A percentile compares a stretch with the other conserved stretches of the same genome.
Conservation (phyloP, 2,888 invertebrate species). For the Lampropteryx suffumata region DNA sequence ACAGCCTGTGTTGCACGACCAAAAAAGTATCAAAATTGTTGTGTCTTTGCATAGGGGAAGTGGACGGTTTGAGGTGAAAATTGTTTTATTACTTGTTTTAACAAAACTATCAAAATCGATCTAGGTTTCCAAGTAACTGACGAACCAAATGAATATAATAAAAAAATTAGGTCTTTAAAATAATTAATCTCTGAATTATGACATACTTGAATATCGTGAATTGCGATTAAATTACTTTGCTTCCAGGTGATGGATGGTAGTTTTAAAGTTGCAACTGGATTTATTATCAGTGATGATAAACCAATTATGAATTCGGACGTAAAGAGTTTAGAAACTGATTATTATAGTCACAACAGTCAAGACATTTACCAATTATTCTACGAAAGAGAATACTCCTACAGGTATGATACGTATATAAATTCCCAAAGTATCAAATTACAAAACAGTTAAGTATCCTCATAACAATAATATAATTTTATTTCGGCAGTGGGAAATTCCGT, state of each 20-base stretch:
- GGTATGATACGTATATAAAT: slow-evolving; percentile 6
- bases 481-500: slow-evolving; percentile 48
- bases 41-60: slow-evolving; percentile 83
- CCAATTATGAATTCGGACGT: not conserved
- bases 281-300: slow-evolving; percentile 6
- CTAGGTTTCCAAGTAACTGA: too few relatives aligned
- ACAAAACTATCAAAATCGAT: too few relatives aligned
- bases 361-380: slow-evolving; percentile 21
- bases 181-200: too few relatives aligned
- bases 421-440: too few relatives aligned
- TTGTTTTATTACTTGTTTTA: too few relatives aligned
- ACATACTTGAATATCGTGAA: too few relatives aligned
- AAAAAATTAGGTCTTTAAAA: too few relatives aligned
- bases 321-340: not conserved
- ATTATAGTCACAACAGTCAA: not conserved
- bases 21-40: slow-evolving; percentile 75
- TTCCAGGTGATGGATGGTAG: slow-evolving; percentile 17
- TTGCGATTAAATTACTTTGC: not conserved
- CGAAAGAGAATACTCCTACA: slow-evolving; percentile 22
- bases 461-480: not conserved
- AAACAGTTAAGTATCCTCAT: too few relatives aligned
- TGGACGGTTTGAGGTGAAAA: slow-evolving; percentile 79
- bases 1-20: slow-evolving; percentile 80
- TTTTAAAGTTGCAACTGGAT: slow-evolving; percentile 19
- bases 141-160: too few relatives aligned